A percentile compares a stretch with the other conserved stretches of the same genome.
Evolutionary conservation across 1,140 invertebrate species (phyloP).

Genomic region (Pseudomyrmex concolor): DNA sequence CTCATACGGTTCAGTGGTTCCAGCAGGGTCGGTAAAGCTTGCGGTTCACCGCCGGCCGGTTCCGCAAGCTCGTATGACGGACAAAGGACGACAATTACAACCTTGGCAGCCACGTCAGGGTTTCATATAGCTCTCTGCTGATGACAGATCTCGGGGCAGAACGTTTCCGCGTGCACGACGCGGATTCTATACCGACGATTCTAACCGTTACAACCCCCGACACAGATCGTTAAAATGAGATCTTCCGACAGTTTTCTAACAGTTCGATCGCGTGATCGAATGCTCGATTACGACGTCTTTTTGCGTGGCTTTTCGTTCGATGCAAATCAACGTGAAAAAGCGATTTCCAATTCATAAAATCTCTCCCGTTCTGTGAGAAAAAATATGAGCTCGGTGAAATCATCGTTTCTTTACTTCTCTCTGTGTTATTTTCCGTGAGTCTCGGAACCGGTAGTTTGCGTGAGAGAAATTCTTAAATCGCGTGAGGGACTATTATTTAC

Average conservation of each 20-base stretch:
- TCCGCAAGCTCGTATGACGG: slow-evolving; percentile 75
- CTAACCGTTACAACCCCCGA: neutral
- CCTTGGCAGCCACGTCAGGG: slow-evolving; percentile 75
- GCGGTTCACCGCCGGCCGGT: slow-evolving; percentile 70
- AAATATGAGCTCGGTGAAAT: neutral
- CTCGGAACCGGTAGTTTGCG: slow-evolving; percentile 4
- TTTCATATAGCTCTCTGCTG: slow-evolving; percentile 69
- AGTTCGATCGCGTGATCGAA: neutral
- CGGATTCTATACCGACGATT: slow-evolving; percentile 22
- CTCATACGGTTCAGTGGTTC: slow-evolving; percentile 64
- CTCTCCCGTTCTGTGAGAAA: neutral
- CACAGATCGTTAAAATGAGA: slow-evolving; percentile 25
- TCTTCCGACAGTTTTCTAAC: slow-evolving; percentile 10
- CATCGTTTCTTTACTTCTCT: neutral
- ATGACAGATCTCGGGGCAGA: slow-evolving; percentile 60
- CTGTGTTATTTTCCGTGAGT: slow-evolving; percentile 15
- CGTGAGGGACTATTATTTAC: slow-evolving; percentile 29
- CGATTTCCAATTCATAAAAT: neutral
- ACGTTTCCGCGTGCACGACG: slow-evolving; percentile 51
- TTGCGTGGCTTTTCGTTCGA: too few species aligned
- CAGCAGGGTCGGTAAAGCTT: slow-evolving; percentile 68
- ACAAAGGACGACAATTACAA: slow-evolving; percentile 80
- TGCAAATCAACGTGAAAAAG: neutral
- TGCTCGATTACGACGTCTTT: too few species aligned
- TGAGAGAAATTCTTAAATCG: slow-evolving; percentile 43